phyloP scores from a whole-genome alignment of 64 coral and sea anemone genomes.

The Catalaphyllia jardinei region DNA sequence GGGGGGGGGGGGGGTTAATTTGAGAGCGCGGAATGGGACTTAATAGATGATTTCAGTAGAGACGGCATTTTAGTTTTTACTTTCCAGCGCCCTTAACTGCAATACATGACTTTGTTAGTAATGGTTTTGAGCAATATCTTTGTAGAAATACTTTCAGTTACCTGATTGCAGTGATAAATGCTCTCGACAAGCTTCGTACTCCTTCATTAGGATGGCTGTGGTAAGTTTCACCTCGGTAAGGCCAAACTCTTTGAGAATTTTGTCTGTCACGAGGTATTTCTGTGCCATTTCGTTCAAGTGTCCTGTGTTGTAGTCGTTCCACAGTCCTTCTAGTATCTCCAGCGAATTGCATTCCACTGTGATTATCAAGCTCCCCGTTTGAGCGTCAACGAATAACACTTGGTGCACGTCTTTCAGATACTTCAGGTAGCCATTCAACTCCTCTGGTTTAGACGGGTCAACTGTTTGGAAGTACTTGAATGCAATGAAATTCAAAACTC shows the following conservation, averaged over 20 bases:
- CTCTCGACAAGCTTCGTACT: not conserved
- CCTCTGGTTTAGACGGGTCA: not conserved
- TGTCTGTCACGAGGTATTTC: not conserved
- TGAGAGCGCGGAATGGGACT: no score
- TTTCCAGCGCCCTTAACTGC: no score
- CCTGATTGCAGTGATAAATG: not conserved
- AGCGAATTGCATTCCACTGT: not conserved
- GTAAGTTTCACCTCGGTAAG: not conserved
- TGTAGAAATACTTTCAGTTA: not conserved
- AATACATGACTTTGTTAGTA: no score
- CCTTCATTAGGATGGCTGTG: not conserved
- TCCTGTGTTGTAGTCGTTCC: slow-evolving; percentile 1
- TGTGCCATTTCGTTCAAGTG: not conserved
- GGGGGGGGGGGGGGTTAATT: no score
- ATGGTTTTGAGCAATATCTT: no score
- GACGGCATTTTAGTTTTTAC: no score
- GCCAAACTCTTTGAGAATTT: slow-evolving; percentile 3
- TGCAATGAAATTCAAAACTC: not conserved
- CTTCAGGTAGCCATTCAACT: not conserved
- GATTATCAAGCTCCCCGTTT: not conserved
- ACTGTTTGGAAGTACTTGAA: not conserved
- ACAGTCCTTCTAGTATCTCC: not conserved
- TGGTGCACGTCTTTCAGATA: not conserved
- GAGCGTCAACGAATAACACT: not conserved
- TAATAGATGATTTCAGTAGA: no score